Base-by-base conservation (phyloP, 2,797 vertebrate genomes). In the Hypotaenidia philippensis region DNA sequence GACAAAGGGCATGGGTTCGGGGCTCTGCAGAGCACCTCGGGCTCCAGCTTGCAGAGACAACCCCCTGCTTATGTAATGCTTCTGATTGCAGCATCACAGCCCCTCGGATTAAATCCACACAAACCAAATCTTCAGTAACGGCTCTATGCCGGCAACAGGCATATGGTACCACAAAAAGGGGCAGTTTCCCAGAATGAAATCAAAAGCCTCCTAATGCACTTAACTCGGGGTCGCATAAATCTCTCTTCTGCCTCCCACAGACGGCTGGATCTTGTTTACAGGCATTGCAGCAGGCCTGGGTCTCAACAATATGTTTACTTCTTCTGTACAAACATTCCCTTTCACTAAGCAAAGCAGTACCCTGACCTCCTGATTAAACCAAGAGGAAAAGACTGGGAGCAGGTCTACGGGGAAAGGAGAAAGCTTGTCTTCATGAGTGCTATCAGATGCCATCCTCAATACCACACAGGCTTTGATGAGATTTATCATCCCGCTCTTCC, bases 151-250 rank as follows among this genome's bases (percentile, higher is more conserved):
- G 16, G 5, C 83, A 85, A 80, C 78, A 81, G 80, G 91, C 91
- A 93, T 87, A 93, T 72, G 90, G 89, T 32, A 71, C 82, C 77
- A 74, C 1, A 2, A 85, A 93, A 86, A 95, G 93, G 89, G 92
- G 87, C 81, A 80, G 77, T 52, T 95, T 94, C 84, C 78, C 90
- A 96, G 91, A 83, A 93, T 41, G 81, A 96, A 96, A 95, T 92
- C 91, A 96, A 95, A 97, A 91, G 82, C 93, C 78, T 95, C 90
- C 89, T 92, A 95, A 93, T 88, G 85, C 94, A 90, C 83, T 96
- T 94, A 95, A 87, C 64, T 83, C 87, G 21, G 80, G 94, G 92
- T 85, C 92, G 95, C 91, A 88, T 82, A 94, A 95, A 93, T 94
- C 91, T 97, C 91, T 70, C 80, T 70, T 75, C 71, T 94, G 89